Conservation (phyloP, 2,797 vertebrate genomes). For the Halcyon chelicuti region DNA sequence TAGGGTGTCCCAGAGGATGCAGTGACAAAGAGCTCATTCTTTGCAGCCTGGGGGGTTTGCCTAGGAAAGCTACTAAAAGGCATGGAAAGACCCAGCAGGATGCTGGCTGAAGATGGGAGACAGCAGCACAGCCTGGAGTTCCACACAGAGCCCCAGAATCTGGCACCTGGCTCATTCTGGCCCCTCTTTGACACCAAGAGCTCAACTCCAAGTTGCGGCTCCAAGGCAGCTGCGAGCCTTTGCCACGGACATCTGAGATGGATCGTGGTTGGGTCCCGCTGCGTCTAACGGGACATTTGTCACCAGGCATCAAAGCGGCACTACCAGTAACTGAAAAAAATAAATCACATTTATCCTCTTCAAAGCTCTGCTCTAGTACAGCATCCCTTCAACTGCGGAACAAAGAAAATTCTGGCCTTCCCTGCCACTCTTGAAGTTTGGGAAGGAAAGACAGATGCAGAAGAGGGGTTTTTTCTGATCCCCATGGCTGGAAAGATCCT, state of each 20-base stretch:
- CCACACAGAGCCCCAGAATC: neutral
- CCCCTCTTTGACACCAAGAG: neutral
- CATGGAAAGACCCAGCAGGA: neutral
- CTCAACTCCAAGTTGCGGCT: neutral
- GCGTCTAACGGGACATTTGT: neutral
- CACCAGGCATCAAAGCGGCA: neutral
- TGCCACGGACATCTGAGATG: neutral
- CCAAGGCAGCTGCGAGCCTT: neutral
- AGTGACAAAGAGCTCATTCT: neutral
- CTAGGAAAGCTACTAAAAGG: neutral
- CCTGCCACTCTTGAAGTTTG: neutral
- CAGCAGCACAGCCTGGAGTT: neutral
- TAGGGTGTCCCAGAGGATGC: too few species aligned
- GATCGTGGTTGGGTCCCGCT: neutral
- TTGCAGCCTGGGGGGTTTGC: neutral
- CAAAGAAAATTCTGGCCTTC: neutral
- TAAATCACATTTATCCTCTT: neutral
- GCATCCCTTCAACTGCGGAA: neutral
- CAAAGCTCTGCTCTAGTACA: neutral
- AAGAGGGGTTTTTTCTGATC: neutral
- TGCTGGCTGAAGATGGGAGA: neutral
- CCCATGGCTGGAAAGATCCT: neutral
- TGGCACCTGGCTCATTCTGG: neutral
- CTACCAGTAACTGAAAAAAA: neutral
- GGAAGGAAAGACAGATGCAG: neutral